phyloP scores from a whole-genome alignment of 2,888 invertebrate genomes.

The Anodontia alba region DNA sequence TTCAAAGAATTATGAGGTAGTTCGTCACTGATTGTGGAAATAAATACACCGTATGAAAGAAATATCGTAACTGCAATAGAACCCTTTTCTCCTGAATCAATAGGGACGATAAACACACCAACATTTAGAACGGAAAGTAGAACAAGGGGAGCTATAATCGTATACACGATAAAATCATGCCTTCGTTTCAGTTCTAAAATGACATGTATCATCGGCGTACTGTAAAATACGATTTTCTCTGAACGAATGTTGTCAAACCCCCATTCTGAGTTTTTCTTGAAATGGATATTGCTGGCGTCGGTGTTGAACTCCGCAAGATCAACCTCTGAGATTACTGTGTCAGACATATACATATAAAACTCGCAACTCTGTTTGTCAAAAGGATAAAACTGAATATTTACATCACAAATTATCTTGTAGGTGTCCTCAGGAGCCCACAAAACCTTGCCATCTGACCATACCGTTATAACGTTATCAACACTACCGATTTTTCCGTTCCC shows the following conservation, averaged over 20 bases:
- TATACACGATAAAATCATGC: conserved; percentile 47
- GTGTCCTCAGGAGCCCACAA: not conserved
- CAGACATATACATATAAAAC: not conserved
- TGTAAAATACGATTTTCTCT: not conserved
- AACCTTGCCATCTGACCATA: not conserved
- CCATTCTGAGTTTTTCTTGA: not conserved
- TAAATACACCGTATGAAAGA: conserved; percentile 57
- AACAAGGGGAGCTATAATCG: conserved; percentile 48
- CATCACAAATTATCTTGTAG: not conserved
- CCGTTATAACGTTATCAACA: not conserved
- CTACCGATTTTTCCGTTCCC: not conserved
- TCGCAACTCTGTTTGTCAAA: not conserved
- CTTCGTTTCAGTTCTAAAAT: conserved; percentile 32
- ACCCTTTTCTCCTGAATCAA: conserved; percentile 58
- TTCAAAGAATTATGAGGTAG: conserved; percentile 51
- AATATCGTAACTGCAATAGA: conserved; percentile 59
- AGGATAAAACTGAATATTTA: not conserved
- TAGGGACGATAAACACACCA: conserved; percentile 55
- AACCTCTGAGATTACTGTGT: not conserved
- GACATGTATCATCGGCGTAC: not conserved
- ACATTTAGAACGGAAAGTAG: conserved; percentile 54
- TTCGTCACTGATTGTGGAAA: conserved; percentile 48
- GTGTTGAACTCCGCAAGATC: not conserved
- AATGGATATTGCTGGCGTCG: not conserved
- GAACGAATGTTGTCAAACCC: not conserved